Conservation (phyloP, 2,888 invertebrate species). For the Terebella lapidaria region DNA sequence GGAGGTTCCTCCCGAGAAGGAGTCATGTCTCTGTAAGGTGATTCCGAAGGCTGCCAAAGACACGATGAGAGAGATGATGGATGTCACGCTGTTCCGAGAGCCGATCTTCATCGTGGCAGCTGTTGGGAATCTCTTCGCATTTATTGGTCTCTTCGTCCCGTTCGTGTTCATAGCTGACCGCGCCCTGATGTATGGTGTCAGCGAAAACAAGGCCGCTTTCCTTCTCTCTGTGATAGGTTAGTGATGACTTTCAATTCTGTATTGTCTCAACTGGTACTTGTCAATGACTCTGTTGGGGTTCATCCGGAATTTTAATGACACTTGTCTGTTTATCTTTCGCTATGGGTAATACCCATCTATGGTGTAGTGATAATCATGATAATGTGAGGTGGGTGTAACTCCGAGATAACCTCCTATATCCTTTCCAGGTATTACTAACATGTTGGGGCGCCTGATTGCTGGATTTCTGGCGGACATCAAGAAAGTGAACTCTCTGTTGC, state of each 20-base stretch:
- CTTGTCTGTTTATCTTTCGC: no score
- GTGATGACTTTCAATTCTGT: conserved; percentile 11
- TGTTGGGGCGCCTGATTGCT: conserved; percentile 81
- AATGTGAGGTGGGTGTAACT: no score
- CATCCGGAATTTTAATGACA: no score
- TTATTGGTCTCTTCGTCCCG: conserved; percentile 47
- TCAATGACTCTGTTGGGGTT: no score
- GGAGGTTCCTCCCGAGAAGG: conserved; percentile 28
- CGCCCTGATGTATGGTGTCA: conserved; percentile 29
- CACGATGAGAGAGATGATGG: conserved; percentile 77
- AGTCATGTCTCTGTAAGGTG: conserved; percentile 25
- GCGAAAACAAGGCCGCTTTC: conserved; percentile 55
- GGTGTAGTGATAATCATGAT: no score
- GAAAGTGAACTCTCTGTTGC: conserved; percentile 74
- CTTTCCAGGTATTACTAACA: conserved; percentile 74
- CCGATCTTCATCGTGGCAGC: conserved; percentile 88
- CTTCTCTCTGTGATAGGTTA: conserved; percentile 54
- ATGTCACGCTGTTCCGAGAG: conserved; percentile 79
- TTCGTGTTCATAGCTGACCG: conserved; percentile 44
- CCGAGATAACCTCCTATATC: no score
- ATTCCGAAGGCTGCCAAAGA: conserved; percentile 52
- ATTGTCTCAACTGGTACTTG: no score
- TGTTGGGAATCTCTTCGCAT: conserved; percentile 68
- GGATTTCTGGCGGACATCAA: conserved; percentile 73
- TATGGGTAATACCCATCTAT: no score